phyloP scores from a whole-genome alignment of 2,888 invertebrate genomes.

The Bombyx huttoni region DNA sequence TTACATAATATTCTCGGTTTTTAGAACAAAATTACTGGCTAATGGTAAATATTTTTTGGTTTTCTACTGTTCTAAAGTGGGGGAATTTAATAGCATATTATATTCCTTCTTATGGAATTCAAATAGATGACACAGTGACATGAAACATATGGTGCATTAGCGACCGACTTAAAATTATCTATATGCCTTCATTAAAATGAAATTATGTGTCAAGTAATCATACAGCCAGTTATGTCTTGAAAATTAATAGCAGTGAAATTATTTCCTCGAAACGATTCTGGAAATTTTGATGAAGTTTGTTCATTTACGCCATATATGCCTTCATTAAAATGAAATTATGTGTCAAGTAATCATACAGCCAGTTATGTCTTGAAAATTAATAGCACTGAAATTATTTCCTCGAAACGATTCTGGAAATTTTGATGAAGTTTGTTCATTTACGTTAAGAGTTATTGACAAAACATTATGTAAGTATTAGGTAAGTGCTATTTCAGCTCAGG shows the following conservation, averaged over 20 bases:
- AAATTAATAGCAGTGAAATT: neutral
- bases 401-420: too few species aligned
- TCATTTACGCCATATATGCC: too few species aligned
- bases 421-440: too few species aligned
- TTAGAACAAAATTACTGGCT: too few species aligned
- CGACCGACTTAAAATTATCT: slow-evolving; percentile 26
- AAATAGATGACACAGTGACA: slow-evolving; percentile 52
- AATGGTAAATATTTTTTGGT: too few species aligned
- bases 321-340: slow-evolving; percentile 54
- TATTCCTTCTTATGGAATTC: slow-evolving; percentile 56
- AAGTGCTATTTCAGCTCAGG: too few species aligned
- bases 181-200: slow-evolving; percentile 41
- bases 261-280: neutral
- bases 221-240: slow-evolving; percentile 1
- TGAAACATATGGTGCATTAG: slow-evolving; percentile 54
- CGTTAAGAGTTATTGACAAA: too few species aligned
- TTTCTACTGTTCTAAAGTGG: too few species aligned
- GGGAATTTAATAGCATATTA: slow-evolving; percentile 31
- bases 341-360: slow-evolving; percentile 45
- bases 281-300: too few species aligned
- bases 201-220: slow-evolving; percentile 60
- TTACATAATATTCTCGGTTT: too few species aligned
- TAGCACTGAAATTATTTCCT: neutral
- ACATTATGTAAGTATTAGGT: too few species aligned
- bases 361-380: neutral